Percentiles rank a stretch among this genome's conserved stretches.
phyloP scores from a whole-genome alignment of 2,888 invertebrate genomes.

The Carterocephalus palaemon region DNA sequence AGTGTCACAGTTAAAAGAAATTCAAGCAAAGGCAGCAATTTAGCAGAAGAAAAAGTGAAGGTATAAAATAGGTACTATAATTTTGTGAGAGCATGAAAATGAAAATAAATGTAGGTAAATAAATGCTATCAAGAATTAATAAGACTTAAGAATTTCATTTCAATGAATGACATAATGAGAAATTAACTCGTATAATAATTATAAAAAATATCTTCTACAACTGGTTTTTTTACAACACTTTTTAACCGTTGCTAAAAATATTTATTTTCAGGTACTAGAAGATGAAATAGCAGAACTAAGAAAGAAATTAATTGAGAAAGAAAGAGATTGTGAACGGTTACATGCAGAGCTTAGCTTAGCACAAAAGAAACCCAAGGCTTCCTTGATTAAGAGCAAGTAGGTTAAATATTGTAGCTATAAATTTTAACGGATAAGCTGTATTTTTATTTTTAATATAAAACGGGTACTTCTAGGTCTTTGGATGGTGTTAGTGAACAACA shows the following conservation, averaged over 20 bases:
- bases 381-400: conserved; percentile 82
- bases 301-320: conserved; percentile 89
- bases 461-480: conserved; percentile 78
- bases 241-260: too few relatives aligned
- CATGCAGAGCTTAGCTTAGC: conserved; percentile 83
- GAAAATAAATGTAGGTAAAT: too few relatives aligned
- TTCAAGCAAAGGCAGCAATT: conserved; percentile 63
- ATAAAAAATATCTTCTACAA: too few relatives aligned
- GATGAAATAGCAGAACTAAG: conserved; percentile 86
- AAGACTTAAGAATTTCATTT: not conserved
- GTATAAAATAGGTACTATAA: conserved; percentile 44
- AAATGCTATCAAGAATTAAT: too few relatives aligned
- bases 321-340: conserved; percentile 87
- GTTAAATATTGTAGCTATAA: conserved; percentile 36
- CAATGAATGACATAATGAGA: not conserved
- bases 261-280: conserved; percentile 75
- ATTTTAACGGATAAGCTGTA: too few relatives aligned
- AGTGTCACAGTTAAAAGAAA: conserved; percentile 53
- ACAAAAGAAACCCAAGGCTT: conserved; percentile 81
- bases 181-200: not conserved
- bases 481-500: conserved; percentile 79
- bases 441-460: too few relatives aligned
- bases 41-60: conserved; percentile 84
- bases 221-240: too few relatives aligned
- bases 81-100: too few relatives aligned